phyloP scores from a whole-genome alignment of 2,888 invertebrate species.

The Cataglyphis livida region DNA sequence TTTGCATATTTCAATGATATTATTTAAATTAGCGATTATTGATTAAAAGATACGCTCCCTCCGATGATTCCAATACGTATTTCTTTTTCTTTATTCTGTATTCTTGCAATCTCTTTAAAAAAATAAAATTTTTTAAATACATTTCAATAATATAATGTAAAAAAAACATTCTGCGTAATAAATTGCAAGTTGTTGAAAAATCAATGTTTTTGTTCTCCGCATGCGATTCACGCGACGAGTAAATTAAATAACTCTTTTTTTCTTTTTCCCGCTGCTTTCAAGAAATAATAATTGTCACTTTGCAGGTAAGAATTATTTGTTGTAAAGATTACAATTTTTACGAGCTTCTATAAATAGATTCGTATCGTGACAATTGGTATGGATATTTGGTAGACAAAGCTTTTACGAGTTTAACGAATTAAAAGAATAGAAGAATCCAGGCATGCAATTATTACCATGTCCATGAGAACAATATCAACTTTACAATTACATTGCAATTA shows the following conservation, averaged over 20 bases:
- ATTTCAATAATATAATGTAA: slow-evolving; percentile 55
- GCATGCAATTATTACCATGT: slow-evolving; percentile 25
- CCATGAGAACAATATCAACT: neutral
- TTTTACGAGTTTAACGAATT: neutral
- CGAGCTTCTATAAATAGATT: slow-evolving; percentile 47
- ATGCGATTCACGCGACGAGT: slow-evolving; percentile 45
- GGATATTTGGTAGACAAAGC: slow-evolving; percentile 7
- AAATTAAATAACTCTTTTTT: slow-evolving; percentile 52
- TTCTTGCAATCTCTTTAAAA: slow-evolving; percentile 11
- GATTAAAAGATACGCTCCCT: slow-evolving; percentile 14
- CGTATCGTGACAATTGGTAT: slow-evolving; percentile 20
- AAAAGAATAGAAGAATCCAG: neutral
- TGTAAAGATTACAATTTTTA: slow-evolving; percentile 3
- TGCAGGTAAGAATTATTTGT: slow-evolving; percentile 17
- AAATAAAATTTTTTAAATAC: slow-evolving; percentile 33
- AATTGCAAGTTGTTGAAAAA: slow-evolving; percentile 36
- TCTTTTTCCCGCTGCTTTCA: neutral
- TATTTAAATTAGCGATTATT: slow-evolving; percentile 54
- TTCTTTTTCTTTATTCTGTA: neutral
- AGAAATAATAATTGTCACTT: slow-evolving; percentile 24
- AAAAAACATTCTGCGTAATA: slow-evolving; percentile 5
- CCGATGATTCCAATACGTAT: slow-evolving; percentile 7
- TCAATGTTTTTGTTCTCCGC: slow-evolving; percentile 35
- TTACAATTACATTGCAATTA: slow-evolving; percentile 1
- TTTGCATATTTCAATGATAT: slow-evolving; percentile 46